phyloP scores from a whole-genome alignment of 2,888 invertebrate species.

The Eueremaeus valkanovi region DNA sequence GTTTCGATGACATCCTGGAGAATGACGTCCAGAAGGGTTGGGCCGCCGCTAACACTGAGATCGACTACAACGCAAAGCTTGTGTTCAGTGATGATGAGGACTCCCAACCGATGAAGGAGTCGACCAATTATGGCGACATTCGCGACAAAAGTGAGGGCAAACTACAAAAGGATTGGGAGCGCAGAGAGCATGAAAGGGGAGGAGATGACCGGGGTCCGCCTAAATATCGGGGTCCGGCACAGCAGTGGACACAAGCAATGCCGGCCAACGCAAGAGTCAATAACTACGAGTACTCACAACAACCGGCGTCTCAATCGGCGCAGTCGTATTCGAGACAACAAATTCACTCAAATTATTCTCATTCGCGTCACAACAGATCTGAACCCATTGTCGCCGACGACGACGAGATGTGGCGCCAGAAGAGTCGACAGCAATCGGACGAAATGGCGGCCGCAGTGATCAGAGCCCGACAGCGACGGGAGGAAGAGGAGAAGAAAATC shows the following conservation, averaged over 20 bases:
- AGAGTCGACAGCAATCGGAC: conserved; percentile 64
- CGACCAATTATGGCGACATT: not conserved
- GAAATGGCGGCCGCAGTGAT: conserved; percentile 75
- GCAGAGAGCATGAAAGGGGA: conserved; percentile 1
- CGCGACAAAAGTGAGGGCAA: not conserved
- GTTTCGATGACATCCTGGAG: conserved; percentile 78
- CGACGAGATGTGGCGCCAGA: conserved; percentile 67
- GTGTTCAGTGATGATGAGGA: conserved; percentile 90
- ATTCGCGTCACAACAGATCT: conserved; percentile 26
- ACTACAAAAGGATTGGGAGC: not conserved
- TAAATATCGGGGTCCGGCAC: not conserved
- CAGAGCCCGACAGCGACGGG: conserved; percentile 75
- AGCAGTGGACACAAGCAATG: not conserved
- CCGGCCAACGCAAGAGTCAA: not conserved
- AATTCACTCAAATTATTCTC: conserved; percentile 29
- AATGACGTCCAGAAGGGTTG: conserved; percentile 62
- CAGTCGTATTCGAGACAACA: conserved; percentile 18
- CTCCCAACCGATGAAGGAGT: not conserved
- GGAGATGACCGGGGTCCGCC: not conserved
- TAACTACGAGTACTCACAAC: conserved; percentile 1
- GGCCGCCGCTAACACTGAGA: conserved; percentile 80
- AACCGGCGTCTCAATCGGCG: not conserved
- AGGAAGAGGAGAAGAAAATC: conserved; percentile 75
- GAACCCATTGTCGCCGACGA: conserved; percentile 54
- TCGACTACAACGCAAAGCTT: conserved; percentile 90